A percentile compares a stretch with the other conserved stretches of the same genome.
Evolutionary conservation across 2,797 vertebrate species (phyloP).

Genomic region (Myoxocephalus aenaeus): DNA sequence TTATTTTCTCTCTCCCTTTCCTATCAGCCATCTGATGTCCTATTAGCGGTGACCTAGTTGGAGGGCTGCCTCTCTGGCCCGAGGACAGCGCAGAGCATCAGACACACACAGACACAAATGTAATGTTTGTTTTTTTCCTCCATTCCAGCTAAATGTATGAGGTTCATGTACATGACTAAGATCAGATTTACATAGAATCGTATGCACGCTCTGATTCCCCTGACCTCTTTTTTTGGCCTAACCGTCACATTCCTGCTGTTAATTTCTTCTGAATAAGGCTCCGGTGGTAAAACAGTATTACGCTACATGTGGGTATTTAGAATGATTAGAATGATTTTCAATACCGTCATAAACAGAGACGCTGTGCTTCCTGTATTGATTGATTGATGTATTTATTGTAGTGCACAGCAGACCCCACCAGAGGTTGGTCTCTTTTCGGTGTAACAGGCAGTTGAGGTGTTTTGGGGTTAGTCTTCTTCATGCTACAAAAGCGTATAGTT

Average conservation of each 20-base stretch:
- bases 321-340: no score
- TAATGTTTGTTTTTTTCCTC: background rate
- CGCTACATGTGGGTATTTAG: no score
- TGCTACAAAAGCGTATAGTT: no score
- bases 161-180: constrained; percentile 43
- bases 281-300: no score
- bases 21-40: constrained; percentile 53
- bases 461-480: no score
- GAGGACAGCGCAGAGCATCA: constrained; percentile 44
- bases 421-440: background rate
- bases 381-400: no score
- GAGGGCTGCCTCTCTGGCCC: constrained; percentile 61
- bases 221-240: constrained; percentile 43
- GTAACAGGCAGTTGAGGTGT: background rate
- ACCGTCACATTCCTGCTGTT: background rate
- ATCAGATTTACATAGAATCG: constrained; percentile 36
- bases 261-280: background rate
- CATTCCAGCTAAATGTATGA: constrained; percentile 21
- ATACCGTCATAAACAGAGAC: background rate
- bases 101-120: constrained; percentile 13
- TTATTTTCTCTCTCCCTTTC: constrained; percentile 12
- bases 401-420: no score
- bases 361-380: no score
- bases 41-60: constrained; percentile 74
- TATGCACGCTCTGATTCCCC: constrained; percentile 54